Base-by-base conservation (phyloP, 1,140 invertebrate genomes). In the Lordiphosa mommai region DNA sequence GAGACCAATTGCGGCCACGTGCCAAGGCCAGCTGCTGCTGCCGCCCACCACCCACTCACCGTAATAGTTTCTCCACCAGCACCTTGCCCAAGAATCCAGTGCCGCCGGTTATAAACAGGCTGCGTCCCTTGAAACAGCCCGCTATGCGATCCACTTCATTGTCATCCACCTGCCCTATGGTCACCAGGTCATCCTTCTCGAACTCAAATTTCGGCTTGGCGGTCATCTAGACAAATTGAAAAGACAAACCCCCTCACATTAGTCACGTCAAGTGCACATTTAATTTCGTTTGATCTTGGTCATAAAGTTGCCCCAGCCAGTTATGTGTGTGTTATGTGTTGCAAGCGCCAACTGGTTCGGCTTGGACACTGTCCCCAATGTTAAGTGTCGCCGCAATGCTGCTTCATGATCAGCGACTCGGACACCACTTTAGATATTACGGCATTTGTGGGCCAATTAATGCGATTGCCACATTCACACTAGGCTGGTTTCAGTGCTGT, bases 41-140 rank as follows among this genome's bases (percentile, higher is more conserved):
- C 43, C 47, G 16, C 50, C 6, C 27, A 38, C n/a, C 51, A 7
- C 49, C 33, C 47, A 70, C 74, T 63, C 60, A 92, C 91, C 91
- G 90, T 14, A 98, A 89, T 1, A 97, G 85, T 89, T 98, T 97
- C 88, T 97, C 96, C 0, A 97, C 91, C 1, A 97, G 90, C n/a
- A 96, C 93, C 88, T 97, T 97, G 9, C 96, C 96, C 69, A 97
- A 91, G 86, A 97, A 97, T 1, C 96, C 96, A 0, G 95, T 96
- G 9, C 93, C 93, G 9, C 93, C 93, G 33, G 91, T 92, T 41
- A 93, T 90, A 63, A 92, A 89, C 23, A 93, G 70, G 3, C 87
- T 90, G 63, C 90, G 88, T 3, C 89, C 90, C 20, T 72, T 76
- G 82, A 91, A 92, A 27, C 90, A 89, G 40, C 89, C 90, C 0